These are phyloP conservation scores for Fragum fragum DNA, from an alignment of 2,888 invertebrate genomes.

Conservation along the genomic window DNA sequence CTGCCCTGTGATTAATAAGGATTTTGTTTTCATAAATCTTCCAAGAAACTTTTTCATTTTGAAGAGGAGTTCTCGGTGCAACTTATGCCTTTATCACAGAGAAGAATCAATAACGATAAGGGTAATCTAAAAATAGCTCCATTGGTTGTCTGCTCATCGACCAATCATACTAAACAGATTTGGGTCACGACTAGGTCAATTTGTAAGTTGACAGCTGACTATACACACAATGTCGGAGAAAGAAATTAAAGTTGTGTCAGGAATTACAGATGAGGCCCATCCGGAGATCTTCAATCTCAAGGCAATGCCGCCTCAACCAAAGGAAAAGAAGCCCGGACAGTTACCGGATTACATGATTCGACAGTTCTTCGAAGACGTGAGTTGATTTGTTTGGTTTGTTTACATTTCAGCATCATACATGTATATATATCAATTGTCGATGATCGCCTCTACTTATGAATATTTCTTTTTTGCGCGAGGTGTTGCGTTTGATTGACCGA, in stretches of 20 bases:
- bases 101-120: background rate
- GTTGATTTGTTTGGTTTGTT: slow-evolving; percentile 5
- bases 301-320: slow-evolving; percentile 70
- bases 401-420: too few species aligned
- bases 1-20: too few species aligned
- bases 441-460: too few species aligned
- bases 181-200: too few species aligned
- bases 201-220: too few species aligned
- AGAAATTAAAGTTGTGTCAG: slow-evolving; percentile 39
- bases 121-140: background rate
- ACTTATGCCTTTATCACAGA: too few species aligned
- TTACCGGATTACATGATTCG: slow-evolving; percentile 71
- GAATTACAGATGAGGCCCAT: slow-evolving; percentile 64
- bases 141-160: background rate
- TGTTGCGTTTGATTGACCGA: too few species aligned
- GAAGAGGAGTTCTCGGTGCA: too few species aligned
- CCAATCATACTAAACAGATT: background rate
- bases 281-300: slow-evolving; percentile 68
- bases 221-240: slow-evolving; percentile 1
- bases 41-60: too few species aligned
- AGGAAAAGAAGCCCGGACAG: slow-evolving; percentile 67
- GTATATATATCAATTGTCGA: too few species aligned
- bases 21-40: too few species aligned
- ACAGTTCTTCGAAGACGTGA: slow-evolving; percentile 77
- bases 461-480: too few species aligned